Evolutionary conservation across 2,797 vertebrate species (phyloP).

Genomic region (Brotula barbata): DNA sequence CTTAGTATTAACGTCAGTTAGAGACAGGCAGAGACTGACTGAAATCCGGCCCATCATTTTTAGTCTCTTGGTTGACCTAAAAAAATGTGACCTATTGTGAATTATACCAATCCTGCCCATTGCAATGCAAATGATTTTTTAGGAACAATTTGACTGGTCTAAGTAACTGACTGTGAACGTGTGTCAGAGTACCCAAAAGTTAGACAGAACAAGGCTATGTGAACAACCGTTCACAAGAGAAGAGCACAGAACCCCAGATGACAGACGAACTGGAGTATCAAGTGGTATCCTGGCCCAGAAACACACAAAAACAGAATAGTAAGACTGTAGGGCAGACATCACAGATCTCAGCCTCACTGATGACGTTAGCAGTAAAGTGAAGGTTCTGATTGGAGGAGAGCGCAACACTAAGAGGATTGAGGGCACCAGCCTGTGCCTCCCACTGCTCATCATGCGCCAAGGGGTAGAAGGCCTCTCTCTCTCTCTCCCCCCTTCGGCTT

Average conservation of each 20-base stretch:
- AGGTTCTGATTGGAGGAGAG: constrained; percentile 42
- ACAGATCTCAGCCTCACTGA: constrained; percentile 28
- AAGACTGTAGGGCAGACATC: constrained; percentile 24
- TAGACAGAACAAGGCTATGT: constrained; percentile 12
- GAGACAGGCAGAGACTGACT: constrained; percentile 1
- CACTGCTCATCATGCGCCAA: constrained; percentile 60
- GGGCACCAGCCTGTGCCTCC: constrained; percentile 61
- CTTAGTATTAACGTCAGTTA: constrained; percentile 25
- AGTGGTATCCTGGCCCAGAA: constrained; percentile 32
- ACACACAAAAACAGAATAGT: constrained; percentile 6
- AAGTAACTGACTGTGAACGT: no score
- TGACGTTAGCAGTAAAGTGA: constrained; percentile 25
- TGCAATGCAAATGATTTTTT: no score
- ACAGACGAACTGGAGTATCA: constrained; percentile 54
- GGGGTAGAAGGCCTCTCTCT: constrained; percentile 15
- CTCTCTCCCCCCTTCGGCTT: not conserved
- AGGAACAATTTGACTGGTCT: no score
- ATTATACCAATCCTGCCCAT: no score
- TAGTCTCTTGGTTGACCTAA: not conserved
- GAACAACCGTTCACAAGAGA: constrained; percentile 12
- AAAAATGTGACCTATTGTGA: no score
- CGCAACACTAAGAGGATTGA: constrained; percentile 63
- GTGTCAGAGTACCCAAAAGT: no score
- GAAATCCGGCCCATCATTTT: not conserved
- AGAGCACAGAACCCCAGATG: constrained; percentile 23